A percentile compares a stretch with the other conserved stretches of the same genome.
phyloP scores from a whole-genome alignment of 92 coral and sea anemone genomes.

The Zoanthus sansibaricus region DNA sequence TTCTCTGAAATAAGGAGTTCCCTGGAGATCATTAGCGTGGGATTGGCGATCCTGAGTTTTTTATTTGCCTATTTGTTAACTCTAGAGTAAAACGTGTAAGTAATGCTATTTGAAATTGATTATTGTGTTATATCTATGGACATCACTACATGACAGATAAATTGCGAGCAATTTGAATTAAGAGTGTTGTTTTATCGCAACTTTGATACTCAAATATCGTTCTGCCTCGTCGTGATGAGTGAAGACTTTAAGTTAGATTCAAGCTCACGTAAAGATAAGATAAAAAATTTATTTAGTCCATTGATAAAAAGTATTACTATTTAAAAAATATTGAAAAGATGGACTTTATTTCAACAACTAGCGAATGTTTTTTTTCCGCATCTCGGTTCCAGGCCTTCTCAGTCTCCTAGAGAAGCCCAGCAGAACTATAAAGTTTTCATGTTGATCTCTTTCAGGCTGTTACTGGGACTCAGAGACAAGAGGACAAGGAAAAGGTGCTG shows the following conservation, averaged over 20 bases:
- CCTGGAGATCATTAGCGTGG: slow-evolving; percentile 30
- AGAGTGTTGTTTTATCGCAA: background rate
- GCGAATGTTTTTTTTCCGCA: background rate
- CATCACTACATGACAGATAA: slow-evolving; percentile 16
- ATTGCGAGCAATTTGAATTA: slow-evolving; percentile 5
- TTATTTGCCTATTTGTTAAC: slow-evolving; percentile 1
- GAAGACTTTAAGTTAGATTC: background rate
- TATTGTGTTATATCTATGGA: background rate
- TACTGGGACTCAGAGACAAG: slow-evolving; percentile 84
- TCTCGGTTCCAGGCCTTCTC: slow-evolving; percentile 35
- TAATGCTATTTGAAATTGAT: background rate
- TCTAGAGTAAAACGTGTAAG: background rate
- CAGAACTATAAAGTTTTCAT: too few relatives aligned
- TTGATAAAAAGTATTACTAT: background rate
- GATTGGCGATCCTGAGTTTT: background rate
- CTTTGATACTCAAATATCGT: slow-evolving; percentile 21
- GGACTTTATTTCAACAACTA: too few relatives aligned
- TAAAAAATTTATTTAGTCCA: background rate
- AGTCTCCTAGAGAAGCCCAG: background rate
- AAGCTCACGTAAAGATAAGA: background rate
- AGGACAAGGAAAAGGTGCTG: slow-evolving; percentile 87
- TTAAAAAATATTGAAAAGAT: background rate
- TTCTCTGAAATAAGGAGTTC: slow-evolving; percentile 5
- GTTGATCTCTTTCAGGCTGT: slow-evolving; percentile 72
- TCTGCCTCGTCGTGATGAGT: slow-evolving; percentile 25